Evolutionary conservation across 1,140 invertebrate genomes (phyloP).

Genomic region (Elymnias hypermnestra): DNA sequence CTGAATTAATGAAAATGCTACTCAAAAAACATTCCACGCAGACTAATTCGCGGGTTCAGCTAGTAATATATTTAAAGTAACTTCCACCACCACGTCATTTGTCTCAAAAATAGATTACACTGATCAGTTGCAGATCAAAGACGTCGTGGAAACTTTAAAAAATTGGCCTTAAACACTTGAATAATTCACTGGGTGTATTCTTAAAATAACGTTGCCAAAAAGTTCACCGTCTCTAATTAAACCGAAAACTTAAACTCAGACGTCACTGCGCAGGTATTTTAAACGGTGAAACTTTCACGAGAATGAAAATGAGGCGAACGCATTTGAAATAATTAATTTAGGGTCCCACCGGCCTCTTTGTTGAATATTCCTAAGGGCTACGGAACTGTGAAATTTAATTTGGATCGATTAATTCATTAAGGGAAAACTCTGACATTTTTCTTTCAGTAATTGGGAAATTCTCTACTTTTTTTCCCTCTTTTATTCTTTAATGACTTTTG

Average conservation of each 20-base stretch:
- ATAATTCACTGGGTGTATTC: neutral
- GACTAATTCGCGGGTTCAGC: no score
- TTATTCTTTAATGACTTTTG: no score
- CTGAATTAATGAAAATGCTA: no score
- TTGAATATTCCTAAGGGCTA: conserved; percentile 23
- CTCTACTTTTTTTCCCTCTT: no score
- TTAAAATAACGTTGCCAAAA: neutral
- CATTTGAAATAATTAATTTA: conserved; percentile 34
- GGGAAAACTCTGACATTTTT: conserved; percentile 7
- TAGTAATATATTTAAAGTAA: no score
- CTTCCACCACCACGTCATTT: no score
- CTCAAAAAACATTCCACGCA: no score
- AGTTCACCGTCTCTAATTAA: conserved; percentile 1
- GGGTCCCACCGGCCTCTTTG: conserved; percentile 15
- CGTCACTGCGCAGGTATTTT: neutral
- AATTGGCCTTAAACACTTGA: no score
- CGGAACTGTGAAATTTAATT: conserved; percentile 32
- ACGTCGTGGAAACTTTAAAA: no score
- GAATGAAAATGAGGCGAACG: conserved; percentile 29
- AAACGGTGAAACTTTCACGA: conserved; percentile 21
- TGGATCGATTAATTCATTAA: conserved; percentile 35
- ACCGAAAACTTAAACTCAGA: neutral
- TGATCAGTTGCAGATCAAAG: no score
- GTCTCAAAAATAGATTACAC: no score
- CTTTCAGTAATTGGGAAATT: neutral